These are phyloP conservation scores for Abramis brama DNA, from an alignment of 2,113 vertebrate species.

Conservation along the genomic window DNA sequence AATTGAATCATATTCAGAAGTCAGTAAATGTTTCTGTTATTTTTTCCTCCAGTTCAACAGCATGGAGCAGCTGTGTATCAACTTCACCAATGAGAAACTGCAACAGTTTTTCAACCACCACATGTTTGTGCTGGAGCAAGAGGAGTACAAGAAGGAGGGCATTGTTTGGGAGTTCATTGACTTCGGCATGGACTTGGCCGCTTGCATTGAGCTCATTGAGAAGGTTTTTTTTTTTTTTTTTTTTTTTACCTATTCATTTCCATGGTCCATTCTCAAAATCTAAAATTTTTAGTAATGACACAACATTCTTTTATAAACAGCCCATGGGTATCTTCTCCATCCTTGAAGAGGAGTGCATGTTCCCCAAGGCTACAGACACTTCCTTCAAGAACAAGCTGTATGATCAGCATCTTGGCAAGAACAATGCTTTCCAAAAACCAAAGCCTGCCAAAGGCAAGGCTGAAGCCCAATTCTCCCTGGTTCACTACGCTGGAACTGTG, in stretches of 20 bases:
- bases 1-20: not conserved
- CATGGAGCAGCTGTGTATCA: constrained; percentile 88
- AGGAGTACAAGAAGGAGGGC: constrained; percentile 88
- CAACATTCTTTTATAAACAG: too few relatives aligned
- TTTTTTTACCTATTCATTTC: too few relatives aligned
- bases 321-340: too few relatives aligned
- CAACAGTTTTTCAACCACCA: constrained; percentile 86
- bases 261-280: not conserved
- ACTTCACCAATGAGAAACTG: constrained; percentile 89
- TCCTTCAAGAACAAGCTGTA: too few relatives aligned
- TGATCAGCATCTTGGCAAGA: too few relatives aligned
- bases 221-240: too few relatives aligned
- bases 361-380: too few relatives aligned
- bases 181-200: constrained; percentile 89
- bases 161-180: constrained; percentile 91
- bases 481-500: too few relatives aligned
- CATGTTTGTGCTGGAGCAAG: constrained; percentile 86
- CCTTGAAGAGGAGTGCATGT: too few relatives aligned
- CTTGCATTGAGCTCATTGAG: constrained; percentile 89
- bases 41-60: constrained; percentile 68
- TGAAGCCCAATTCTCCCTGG: too few relatives aligned
- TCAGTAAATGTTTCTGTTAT: not conserved
- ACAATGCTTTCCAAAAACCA: too few relatives aligned
- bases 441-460: too few relatives aligned
- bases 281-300: not conserved